A percentile compares a stretch with the other conserved stretches of the same genome.
These are phyloP conservation scores for Drosophila borealis DNA, from an alignment of 2,888 invertebrate species.

Conservation along the genomic window DNA sequence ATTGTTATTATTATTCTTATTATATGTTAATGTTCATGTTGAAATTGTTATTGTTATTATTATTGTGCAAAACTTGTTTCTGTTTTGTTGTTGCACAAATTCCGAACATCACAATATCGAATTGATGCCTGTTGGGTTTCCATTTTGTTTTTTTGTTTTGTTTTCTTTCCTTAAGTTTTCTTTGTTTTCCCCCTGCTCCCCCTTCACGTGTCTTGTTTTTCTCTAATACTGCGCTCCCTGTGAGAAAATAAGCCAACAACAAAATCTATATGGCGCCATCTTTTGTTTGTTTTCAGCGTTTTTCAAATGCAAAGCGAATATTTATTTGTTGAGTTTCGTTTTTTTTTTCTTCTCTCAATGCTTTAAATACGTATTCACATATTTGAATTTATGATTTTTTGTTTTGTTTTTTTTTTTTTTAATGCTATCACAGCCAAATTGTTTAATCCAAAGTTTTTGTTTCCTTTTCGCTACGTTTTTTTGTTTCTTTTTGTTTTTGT, in stretches of 20 bases:
- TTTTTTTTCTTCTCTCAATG: slow-evolving; percentile 35
- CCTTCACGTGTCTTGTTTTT: slow-evolving; percentile 29
- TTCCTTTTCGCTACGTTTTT: slow-evolving; percentile 36
- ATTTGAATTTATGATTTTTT: neutral
- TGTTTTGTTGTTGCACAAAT: slow-evolving; percentile 49
- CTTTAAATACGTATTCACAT: slow-evolving; percentile 42
- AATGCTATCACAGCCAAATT: slow-evolving; percentile 85
- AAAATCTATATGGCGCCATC: slow-evolving; percentile 56
- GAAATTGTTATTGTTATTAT: slow-evolving; percentile 36
- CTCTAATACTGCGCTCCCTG: slow-evolving; percentile 74
- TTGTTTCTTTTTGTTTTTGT: slow-evolving; percentile 28
- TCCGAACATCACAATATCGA: slow-evolving; percentile 81
- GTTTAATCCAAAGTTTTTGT: slow-evolving; percentile 82
- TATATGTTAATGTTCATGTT: slow-evolving; percentile 37
- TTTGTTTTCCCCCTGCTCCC: slow-evolving; percentile 2
- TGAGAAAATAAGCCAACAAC: slow-evolving; percentile 74
- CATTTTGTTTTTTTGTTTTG: slow-evolving; percentile 19
- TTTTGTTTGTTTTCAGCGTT: slow-evolving; percentile 40
- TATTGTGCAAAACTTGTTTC: slow-evolving; percentile 47
- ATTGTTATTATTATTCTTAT: slow-evolving; percentile 23
- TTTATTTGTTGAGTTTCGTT: slow-evolving; percentile 26
- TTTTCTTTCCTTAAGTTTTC: slow-evolving; percentile 10
- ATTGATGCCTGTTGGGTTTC: slow-evolving; percentile 69
- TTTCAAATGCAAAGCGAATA: slow-evolving; percentile 64
- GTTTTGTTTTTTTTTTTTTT: slow-evolving; percentile 62